phyloP scores from a whole-genome alignment of 2,113 vertebrate species.

The Chaetodon auriga region DNA sequence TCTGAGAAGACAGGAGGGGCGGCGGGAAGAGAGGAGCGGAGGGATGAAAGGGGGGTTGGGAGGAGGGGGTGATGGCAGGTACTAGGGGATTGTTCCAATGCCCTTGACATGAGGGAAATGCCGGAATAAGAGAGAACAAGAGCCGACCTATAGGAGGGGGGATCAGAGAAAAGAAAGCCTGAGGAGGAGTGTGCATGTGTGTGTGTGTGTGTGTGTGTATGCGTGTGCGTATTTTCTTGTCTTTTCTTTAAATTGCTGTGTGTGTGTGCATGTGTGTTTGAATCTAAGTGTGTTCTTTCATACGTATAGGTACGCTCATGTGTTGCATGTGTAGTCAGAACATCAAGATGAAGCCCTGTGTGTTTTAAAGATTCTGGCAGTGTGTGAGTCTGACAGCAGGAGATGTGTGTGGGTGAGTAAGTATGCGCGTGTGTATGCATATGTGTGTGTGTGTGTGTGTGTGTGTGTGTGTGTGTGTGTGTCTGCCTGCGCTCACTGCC shows the following conservation, averaged over 20 bases:
- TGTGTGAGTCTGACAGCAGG: neutral
- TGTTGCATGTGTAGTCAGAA: neutral
- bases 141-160: conserved; percentile 32
- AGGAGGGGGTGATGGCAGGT: conserved; percentile 66
- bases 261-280: conserved; percentile 20
- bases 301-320: neutral
- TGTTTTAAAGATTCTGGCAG: conserved; percentile 15
- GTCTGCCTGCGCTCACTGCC: conserved; percentile 27
- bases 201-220: neutral
- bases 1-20: conserved; percentile 74
- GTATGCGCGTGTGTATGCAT: conserved; percentile 14
- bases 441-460: conserved; percentile 5
- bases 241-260: too few species aligned
- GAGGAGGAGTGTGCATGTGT: conserved; percentile 9
- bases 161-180: conserved; percentile 40
- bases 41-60: conserved; percentile 1
- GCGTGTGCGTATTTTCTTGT: conserved; percentile 2
- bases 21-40: conserved; percentile 32
- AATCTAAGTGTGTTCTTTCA: neutral
- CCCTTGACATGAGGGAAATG: conserved; percentile 77
- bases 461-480: conserved; percentile 13
- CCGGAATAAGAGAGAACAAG: conserved; percentile 64
- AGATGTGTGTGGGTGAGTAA: conserved; percentile 21
- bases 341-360: conserved; percentile 7
- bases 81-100: conserved; percentile 80